Percentiles rank a stretch among this genome's conserved stretches.
These are phyloP conservation scores for Melipona bicolor DNA, from an alignment of 2,888 invertebrate genomes.

Conservation along the genomic window DNA sequence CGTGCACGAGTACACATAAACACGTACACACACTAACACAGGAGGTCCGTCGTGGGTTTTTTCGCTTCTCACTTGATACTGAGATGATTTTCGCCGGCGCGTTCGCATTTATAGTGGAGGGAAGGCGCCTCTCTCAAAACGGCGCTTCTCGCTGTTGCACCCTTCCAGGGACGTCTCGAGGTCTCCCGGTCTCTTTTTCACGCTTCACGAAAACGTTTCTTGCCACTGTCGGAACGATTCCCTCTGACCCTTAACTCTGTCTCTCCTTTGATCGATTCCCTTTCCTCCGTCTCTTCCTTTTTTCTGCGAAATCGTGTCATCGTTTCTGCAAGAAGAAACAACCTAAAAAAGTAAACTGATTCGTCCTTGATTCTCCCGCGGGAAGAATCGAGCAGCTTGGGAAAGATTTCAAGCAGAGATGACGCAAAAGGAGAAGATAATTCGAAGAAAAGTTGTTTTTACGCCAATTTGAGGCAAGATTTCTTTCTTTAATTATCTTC, in stretches of 20 bases:
- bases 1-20: not conserved
- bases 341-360: no score
- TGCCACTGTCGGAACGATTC: not conserved
- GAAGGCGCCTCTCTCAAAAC: slow-evolving; percentile 59
- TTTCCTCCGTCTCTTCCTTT: no score
- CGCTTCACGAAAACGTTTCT: not conserved
- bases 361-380: not conserved
- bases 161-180: slow-evolving; percentile 63
- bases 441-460: no score
- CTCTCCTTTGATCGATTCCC: accelerated
- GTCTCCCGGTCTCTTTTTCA: slow-evolving; percentile 30
- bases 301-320: not conserved
- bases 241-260: not conserved
- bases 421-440: no score
- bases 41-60: slow-evolving; percentile 60
- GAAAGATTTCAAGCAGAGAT: not conserved
- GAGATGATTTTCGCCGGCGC: slow-evolving; percentile 72
- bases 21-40: not conserved
- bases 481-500: no score
- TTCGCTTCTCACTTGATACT: slow-evolving; percentile 71
- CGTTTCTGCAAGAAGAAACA: not conserved
- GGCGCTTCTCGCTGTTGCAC: slow-evolving; percentile 49
- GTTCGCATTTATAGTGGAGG: slow-evolving; percentile 70
- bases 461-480: no score
- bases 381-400: not conserved